Evolutionary conservation across 2,113 vertebrate species (phyloP), one percentile per base, ranked within the genome.

Genomic region (Ammodytes dubius): DNA sequence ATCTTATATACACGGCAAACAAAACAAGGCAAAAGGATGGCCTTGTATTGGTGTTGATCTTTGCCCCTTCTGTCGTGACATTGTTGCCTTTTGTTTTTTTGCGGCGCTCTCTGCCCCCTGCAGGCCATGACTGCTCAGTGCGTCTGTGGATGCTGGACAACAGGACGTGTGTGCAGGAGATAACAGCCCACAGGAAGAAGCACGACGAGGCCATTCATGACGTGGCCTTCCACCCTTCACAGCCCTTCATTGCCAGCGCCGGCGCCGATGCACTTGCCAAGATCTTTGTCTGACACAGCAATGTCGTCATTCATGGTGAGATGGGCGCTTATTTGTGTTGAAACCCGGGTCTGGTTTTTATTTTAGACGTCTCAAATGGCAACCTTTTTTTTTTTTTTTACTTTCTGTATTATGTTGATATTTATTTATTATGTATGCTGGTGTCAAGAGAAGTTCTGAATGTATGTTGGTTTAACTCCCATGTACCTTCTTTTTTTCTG

Each of bases 121-220:
- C 90, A 98, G 97, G 97, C 86, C 97, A 98, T 0, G 97, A 98
- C 94, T 98, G 97, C 91, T 98, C 97, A 0, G 95, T 98, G 89
- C 97, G 97, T 15, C 94, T 98, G 43, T 98, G 97, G 97, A 97
- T 97, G 95, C 94, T 98, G 80, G 97, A 96, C 87, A 97, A 96
- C 88, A 96, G 95, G 87, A 98, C 97, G 0, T 98, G 97, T 0
- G 96, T 97, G 81, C 97, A 98, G 94, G 97, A 98, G 94, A 97
- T 98, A 93, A 97, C 97, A 0, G 97, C 96, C 0, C 97, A 98
- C 92, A 96, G 97, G 88, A 97, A 97, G 93, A 98, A 98, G 87
- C 97, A 98, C 1, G 96, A 97, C 39, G 97, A 98, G 91, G 97
- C 97, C 89, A 97, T 98, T 77, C 97, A 97, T 0, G 96, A 97